Percentiles rank a stretch among this genome's conserved stretches.
These are phyloP conservation scores for Amiota mariae DNA, from an alignment of 2,888 invertebrate genomes.

Conservation along the genomic window DNA sequence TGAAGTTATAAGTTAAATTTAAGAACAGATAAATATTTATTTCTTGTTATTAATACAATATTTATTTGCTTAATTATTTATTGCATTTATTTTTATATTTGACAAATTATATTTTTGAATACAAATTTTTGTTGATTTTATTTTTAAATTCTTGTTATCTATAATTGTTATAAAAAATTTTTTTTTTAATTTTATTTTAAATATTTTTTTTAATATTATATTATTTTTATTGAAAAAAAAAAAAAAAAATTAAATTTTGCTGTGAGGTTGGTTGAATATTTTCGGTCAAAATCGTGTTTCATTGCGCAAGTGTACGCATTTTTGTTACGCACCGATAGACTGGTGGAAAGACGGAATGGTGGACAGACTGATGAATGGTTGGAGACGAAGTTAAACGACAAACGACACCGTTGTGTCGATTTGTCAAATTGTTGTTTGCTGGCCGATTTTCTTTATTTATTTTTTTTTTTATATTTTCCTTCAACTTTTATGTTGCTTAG, in stretches of 20 bases:
- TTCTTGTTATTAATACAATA: not conserved
- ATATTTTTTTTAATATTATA: conserved; percentile 9
- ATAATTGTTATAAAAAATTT: too few relatives aligned
- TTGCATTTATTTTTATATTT: not conserved
- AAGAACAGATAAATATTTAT: too few relatives aligned
- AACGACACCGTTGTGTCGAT: conserved; percentile 13
- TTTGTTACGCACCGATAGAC: not conserved
- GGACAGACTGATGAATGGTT: not conserved
- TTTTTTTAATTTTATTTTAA: not conserved
- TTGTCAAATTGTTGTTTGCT: conserved; percentile 22
- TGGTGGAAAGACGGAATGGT: not conserved
- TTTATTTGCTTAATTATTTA: not conserved
- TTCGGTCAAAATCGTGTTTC: conserved; percentile 9
- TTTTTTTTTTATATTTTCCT: conserved; percentile 2
- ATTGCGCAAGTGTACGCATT: conserved; percentile 30
- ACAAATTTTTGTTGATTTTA: not conserved
- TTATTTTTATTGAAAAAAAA: not conserved
- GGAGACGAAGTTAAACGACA: too few relatives aligned
- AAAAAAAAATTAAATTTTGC: not conserved
- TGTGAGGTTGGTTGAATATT: not conserved
- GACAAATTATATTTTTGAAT: too few relatives aligned
- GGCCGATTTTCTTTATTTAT: not conserved
- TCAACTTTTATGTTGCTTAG: conserved; percentile 5
- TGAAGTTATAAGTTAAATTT: too few relatives aligned
- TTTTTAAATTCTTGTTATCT: not conserved